Evolutionary conservation across 1,140 invertebrate genomes (phyloP).

Genomic region (Seison nebaliae): DNA sequence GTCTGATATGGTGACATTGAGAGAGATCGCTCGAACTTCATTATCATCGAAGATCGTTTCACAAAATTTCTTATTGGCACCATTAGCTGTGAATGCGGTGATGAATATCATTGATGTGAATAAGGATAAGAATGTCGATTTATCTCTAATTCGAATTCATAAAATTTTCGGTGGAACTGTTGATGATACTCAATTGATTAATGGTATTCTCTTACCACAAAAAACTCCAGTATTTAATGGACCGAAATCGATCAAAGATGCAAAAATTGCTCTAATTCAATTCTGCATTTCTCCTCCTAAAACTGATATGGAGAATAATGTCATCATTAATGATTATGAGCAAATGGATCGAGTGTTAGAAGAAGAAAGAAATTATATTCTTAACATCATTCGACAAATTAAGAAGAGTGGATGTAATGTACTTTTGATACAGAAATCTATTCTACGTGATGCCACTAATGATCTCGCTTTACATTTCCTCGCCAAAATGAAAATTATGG

Average conservation of each 20-base stretch:
- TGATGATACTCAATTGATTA: conserved; percentile 80
- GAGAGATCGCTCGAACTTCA: conserved; percentile 81
- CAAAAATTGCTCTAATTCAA: conserved; percentile 92
- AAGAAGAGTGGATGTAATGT: conserved; percentile 95
- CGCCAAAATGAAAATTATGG: conserved; percentile 96
- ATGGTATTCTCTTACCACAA: conserved; percentile 74
- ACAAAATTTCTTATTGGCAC: conserved; percentile 76
- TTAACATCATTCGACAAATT: conserved; percentile 94
- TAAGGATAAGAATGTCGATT: conserved; percentile 40
- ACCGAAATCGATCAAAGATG: conserved; percentile 53
- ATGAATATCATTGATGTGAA: conserved; percentile 47
- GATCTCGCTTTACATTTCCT: conserved; percentile 89
- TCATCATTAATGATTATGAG: conserved; percentile 86
- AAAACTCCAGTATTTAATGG: conserved; percentile 62
- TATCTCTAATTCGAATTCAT: conserved; percentile 68
- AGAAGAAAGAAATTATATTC: conserved; percentile 84
- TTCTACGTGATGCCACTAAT: conserved; percentile 75
- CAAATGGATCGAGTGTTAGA: conserved; percentile 96
- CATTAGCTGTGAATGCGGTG: conserved; percentile 85
- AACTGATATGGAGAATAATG: conserved; percentile 93
- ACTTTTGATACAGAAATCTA: conserved; percentile 87
- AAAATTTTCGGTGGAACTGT: conserved; percentile 72
- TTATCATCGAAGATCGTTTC: conserved; percentile 95
- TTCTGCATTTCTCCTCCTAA: conserved; percentile 98
- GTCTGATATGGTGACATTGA: conserved; percentile 51